Base-by-base conservation (phyloP, 1,140 invertebrate genomes). In the Tetramorium simillimum region DNA sequence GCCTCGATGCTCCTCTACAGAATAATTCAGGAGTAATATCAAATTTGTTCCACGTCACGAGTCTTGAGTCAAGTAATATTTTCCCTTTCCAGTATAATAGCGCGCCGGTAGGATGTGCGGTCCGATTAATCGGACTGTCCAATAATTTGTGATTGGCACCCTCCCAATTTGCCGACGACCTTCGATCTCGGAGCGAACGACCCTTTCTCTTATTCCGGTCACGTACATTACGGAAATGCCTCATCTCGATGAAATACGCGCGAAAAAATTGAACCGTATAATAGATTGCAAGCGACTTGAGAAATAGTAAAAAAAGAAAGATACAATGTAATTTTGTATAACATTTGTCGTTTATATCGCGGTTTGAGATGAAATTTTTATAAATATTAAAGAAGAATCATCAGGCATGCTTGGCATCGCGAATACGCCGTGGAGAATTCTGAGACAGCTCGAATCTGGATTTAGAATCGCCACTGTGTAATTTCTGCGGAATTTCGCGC, bases 81-180 rank as follows among this genome's bases (percentile, higher is more conserved):
- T 60, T 49, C 46, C 12, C 7, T 46, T 49, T 49, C n/a, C 67
- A 21, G 5, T 56, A 7, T 56, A 72, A 81, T 56, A 33, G 33
- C n/a, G 28, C 78, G n/a, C 28, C n/a, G 24, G 12, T 43, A 16
- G 72, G 16, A 84, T 60, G 65, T 75, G 18, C 46, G 14, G 24
- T 9, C 28, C n/a, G 40, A 53, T 73, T 73, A 73, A 63, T 84
- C 40, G n/a, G 43, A 75, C 7, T 73, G 51, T 82, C 40, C 28
- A 40, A 49, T 84, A 75, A 84, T 24, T 62, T 28, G 40, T 75
- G 18, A 75, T 49, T 49, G 69, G 80, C 67, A 14, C 40, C 14
- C 16, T 73, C 18, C 53, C 80, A 84, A 84, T 84, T 60, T 84
- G 40, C 53, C 40, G 53, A 24, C 40, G 53, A 82, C n/a, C 40